Conservation (phyloP, 2,797 vertebrate genomes). For the Anguilla anguilla region DNA sequence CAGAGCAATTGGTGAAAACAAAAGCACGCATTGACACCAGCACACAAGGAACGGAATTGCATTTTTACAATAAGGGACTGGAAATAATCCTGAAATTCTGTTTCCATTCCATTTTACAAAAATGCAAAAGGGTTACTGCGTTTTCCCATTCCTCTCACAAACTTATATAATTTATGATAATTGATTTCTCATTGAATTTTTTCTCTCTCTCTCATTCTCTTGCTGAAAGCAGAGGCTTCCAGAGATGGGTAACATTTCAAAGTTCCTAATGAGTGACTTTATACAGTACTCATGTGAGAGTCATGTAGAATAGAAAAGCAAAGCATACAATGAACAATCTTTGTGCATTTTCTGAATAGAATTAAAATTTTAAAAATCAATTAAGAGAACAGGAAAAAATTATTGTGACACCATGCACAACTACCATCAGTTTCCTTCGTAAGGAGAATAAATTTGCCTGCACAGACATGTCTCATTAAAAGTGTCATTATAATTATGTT, state of each 20-base stretch:
- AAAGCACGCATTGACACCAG: background rate
- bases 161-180: background rate
- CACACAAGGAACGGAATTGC: background rate
- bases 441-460: background rate
- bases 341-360: background rate
- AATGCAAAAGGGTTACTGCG: background rate
- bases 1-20: background rate
- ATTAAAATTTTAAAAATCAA: constrained; percentile 3
- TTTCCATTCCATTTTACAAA: background rate
- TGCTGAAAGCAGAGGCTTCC: background rate
- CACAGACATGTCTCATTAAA: background rate
- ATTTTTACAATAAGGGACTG: background rate
- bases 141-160: background rate
- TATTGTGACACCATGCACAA: background rate
- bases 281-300: background rate
- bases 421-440: background rate
- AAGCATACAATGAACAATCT: background rate
- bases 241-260: background rate
- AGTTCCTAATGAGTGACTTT: background rate
- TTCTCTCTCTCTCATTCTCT: background rate
- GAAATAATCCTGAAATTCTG: constrained; percentile 2
- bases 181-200: background rate
- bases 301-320: background rate
- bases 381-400: constrained; percentile 22
- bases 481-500: background rate